Evolutionary conservation across 2,888 invertebrate genomes (phyloP).

Genomic region (Trachelus troglodyta): DNA sequence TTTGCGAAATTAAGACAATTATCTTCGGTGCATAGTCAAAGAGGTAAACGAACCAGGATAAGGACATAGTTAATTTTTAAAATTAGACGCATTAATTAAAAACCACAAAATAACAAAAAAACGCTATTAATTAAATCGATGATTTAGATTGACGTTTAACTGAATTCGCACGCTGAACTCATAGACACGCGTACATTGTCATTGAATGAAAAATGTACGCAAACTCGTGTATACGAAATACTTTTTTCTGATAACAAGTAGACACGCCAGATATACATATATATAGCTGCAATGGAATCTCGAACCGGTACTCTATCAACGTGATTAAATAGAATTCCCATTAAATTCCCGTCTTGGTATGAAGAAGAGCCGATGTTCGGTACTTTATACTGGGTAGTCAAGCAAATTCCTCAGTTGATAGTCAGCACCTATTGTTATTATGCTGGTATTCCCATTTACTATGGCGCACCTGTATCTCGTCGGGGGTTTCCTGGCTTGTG

Average conservation of each 20-base stretch:
- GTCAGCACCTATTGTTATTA: background rate
- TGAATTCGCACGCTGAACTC: background rate
- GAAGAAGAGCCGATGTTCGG: background rate
- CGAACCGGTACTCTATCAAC: background rate
- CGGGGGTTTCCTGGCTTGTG: background rate
- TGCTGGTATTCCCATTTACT: background rate
- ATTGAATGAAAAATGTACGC: background rate
- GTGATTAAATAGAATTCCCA: background rate
- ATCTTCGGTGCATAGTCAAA: background rate
- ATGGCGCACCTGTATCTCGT: background rate
- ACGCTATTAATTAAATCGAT: background rate
- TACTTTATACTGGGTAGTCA: background rate
- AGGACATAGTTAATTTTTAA: background rate
- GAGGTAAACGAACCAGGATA: background rate
- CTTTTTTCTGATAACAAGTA: background rate
- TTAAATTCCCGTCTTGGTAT: background rate
- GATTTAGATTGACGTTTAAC: background rate
- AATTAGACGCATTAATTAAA: background rate
- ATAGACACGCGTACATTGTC: background rate
- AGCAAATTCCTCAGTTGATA: background rate
- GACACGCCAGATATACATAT: background rate
- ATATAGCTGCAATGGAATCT: background rate
- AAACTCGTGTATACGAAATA: background rate
- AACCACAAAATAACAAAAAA: background rate
- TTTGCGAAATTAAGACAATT: background rate